Base-by-base conservation (phyloP, 64 coral and sea anemone genomes). In the Montipora capricornis region DNA sequence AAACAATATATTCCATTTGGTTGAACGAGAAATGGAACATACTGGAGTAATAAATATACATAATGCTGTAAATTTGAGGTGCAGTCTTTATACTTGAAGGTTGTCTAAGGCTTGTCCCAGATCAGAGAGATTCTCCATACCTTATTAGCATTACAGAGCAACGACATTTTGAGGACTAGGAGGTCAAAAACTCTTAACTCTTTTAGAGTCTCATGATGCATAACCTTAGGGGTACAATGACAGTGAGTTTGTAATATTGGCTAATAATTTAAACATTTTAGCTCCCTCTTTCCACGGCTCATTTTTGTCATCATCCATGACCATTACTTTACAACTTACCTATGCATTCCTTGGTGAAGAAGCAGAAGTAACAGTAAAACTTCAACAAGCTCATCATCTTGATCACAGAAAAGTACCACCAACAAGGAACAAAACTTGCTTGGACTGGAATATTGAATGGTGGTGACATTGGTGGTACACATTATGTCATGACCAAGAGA, bases 301-400 rank as follows among this genome's bases (percentile, higher is more conserved):
- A 11, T 57, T 8, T 8, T 11, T 57, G 53, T 8, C 53, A 57
- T 57, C 6, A 6, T 57, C 11, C 53, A 57, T 8, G 11, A 57
- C 6, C 53, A 57, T 57, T 57, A 57, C 6, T 57, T 57, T 57
- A 57, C 53, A 6, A 55, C 29, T 52, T 78, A 88, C 75, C 46
- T 80, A 55, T 24, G 53, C 0, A 91, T 74, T 90, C 74, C 82
- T 58, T 88, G 82, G 62, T 84, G 69, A 20, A 98, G 70, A 15
- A 85, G 22, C 15, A 98, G 92, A 17, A 98, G 77, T 4, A 88
- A 20, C 4, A 91, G 80, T 71, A 98, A 77, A 19, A 91, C 26
- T 20, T 91, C 83, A 15, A 98, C 68, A 89, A 98, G 88, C 64
- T 98, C 88, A 80, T 98, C 94, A 89, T 98, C 97, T 94, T 98